phyloP scores from a whole-genome alignment of 2,113 vertebrate species.

The Symphodus melops region DNA sequence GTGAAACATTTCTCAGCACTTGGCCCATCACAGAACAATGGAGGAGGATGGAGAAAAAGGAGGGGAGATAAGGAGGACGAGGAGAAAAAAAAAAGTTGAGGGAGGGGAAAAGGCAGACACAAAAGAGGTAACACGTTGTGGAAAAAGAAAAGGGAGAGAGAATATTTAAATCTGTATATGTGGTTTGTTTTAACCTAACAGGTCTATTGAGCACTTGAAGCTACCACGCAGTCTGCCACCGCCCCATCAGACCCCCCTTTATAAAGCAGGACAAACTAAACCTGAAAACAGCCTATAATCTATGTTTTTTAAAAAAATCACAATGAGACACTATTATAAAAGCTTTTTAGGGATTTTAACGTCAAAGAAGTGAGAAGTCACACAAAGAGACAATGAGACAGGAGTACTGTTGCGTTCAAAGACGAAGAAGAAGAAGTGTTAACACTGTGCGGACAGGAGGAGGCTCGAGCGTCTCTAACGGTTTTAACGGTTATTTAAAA shows the following conservation, averaged over 20 bases:
- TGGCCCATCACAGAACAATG: slow-evolving; percentile 80
- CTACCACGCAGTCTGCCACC: slow-evolving; percentile 68
- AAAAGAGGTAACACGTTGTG: neutral
- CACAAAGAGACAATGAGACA: neutral
- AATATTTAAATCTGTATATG: neutral
- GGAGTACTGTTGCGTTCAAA: neutral
- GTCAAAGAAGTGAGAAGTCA: slow-evolving; percentile 3
- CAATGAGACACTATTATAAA: slow-evolving; percentile 1
- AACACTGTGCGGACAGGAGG: neutral
- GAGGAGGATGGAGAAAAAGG: slow-evolving; percentile 66
- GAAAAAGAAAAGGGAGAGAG: neutral
- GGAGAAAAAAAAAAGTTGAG: slow-evolving; percentile 54
- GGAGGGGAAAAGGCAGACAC: slow-evolving; percentile 12
- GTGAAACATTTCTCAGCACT: slow-evolving; percentile 56
- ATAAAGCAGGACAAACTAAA: neutral
- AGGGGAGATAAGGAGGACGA: slow-evolving; percentile 30
- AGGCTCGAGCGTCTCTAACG: neutral
- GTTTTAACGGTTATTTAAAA: neutral
- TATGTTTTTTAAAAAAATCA: slow-evolving; percentile 3
- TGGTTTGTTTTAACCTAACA: neutral
- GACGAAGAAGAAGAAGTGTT: neutral
- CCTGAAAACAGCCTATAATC: neutral
- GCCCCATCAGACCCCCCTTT: slow-evolving; percentile 69
- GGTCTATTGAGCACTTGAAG: slow-evolving; percentile 35
- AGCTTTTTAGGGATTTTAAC: neutral